Conservation (phyloP, 1,140 invertebrate species). For the Hyles euphorbiae region DNA sequence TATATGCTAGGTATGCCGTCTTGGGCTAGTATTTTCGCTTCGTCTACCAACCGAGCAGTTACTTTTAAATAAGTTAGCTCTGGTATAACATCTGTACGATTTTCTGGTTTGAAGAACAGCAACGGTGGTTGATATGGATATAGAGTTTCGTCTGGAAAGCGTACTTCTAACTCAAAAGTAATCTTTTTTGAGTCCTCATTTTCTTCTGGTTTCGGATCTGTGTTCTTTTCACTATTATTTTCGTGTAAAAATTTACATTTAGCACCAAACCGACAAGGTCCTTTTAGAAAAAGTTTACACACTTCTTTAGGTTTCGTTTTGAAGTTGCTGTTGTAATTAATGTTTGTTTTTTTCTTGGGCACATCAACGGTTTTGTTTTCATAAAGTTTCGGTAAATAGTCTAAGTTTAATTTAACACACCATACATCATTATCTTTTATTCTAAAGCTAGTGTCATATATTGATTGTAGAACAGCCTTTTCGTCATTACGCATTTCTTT, state of each 20-base stretch:
- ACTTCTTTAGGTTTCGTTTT: slow-evolving; percentile 77
- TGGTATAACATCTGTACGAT: slow-evolving; percentile 75
- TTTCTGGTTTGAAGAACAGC: slow-evolving; percentile 80
- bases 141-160: slow-evolving; percentile 80
- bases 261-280: slow-evolving; percentile 81
- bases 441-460: slow-evolving; percentile 81
- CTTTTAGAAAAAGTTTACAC: slow-evolving; percentile 81
- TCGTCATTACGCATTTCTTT: slow-evolving; percentile 81
- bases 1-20: slow-evolving; percentile 82
- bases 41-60: slow-evolving; percentile 78
- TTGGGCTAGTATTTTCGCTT: slow-evolving; percentile 78
- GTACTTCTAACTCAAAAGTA: slow-evolving; percentile 82
- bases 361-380: slow-evolving; percentile 71
- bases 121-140: slow-evolving; percentile 84
- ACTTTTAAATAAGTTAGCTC: slow-evolving; percentile 79
- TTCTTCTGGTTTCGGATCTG: slow-evolving; percentile 13
- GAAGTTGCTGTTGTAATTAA: slow-evolving; percentile 60
- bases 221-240: slow-evolving; percentile 47
- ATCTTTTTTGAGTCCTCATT: slow-evolving; percentile 41
- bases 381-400: slow-evolving; percentile 80
- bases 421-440: slow-evolving; percentile 82
- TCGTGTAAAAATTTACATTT: slow-evolving; percentile 86
- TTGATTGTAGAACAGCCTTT: slow-evolving; percentile 83
- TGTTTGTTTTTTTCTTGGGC: slow-evolving; percentile 56
- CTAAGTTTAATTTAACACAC: slow-evolving; percentile 79